phyloP scores from a whole-genome alignment of 2,113 vertebrate genomes.

The Bufo gargarizans region DNA sequence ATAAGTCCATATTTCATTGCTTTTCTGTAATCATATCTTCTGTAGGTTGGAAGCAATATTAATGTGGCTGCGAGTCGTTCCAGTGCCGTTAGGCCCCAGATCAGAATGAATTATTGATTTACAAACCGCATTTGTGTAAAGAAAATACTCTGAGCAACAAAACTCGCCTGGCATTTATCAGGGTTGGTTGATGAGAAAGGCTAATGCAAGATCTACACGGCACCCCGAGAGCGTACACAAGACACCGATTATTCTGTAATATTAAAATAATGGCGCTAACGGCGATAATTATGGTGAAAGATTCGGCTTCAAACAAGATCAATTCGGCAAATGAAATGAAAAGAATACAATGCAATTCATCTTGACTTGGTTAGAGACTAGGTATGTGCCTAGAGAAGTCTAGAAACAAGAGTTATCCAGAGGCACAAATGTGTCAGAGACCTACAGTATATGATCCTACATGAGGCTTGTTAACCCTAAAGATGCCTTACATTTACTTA shows the following conservation, averaged over 20 bases:
- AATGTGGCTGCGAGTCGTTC: constrained; percentile 26
- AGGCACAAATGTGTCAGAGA: neutral
- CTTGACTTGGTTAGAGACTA: constrained; percentile 11
- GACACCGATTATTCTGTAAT: constrained; percentile 19
- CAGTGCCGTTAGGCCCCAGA: constrained; percentile 33
- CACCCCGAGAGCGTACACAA: constrained; percentile 16
- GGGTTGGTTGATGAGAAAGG: constrained; percentile 12
- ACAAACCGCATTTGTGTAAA: constrained; percentile 56
- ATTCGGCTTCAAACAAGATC: constrained; percentile 40
- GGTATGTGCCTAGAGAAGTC: neutral
- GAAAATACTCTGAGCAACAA: constrained; percentile 44
- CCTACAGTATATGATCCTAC: too few relatives aligned
- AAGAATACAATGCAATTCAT: constrained; percentile 3
- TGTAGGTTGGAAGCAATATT: constrained; percentile 38
- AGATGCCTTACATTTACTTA: too few relatives aligned
- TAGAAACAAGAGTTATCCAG: neutral
- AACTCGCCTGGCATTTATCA: constrained; percentile 43
- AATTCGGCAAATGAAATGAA: constrained; percentile 18
- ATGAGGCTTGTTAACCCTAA: too few relatives aligned
- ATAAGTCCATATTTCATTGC: constrained; percentile 20
- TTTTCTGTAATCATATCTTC: constrained; percentile 25
- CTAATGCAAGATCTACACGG: neutral
- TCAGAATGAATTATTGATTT: constrained; percentile 57
- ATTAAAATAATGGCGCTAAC: constrained; percentile 28
- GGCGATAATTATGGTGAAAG: constrained; percentile 41